Conservation (phyloP, 2,797 vertebrate genomes). For the Gymnothorax javanicus region DNA sequence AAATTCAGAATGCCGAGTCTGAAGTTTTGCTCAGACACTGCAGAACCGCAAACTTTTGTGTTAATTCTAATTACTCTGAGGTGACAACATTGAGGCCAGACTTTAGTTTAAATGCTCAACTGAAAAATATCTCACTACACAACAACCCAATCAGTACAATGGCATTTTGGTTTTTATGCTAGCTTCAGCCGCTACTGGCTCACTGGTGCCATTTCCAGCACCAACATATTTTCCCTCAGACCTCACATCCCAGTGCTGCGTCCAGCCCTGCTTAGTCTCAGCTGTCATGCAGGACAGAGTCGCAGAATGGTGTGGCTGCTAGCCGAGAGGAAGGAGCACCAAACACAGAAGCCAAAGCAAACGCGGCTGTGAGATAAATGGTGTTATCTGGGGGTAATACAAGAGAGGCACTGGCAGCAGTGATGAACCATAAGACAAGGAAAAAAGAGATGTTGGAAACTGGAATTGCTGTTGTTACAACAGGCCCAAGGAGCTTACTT, state of each 20-base stretch:
- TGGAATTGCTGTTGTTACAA: neutral
- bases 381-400: neutral
- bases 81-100: neutral
- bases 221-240: constrained; percentile 5
- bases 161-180: neutral
- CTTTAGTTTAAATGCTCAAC: neutral
- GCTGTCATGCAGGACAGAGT: neutral
- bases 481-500: neutral
- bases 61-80: neutral
- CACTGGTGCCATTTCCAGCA: neutral
- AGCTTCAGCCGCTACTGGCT: neutral
- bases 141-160: neutral
- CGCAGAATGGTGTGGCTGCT: neutral
- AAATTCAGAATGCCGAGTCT: neutral
- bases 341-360: neutral
- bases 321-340: neutral
- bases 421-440: neutral
- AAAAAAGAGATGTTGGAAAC: neutral
- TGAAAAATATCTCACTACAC: neutral
- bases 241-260: neutral
- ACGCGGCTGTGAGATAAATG: neutral
- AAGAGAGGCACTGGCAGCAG: neutral
- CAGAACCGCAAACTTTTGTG: neutral
- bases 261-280: constrained; percentile 12
- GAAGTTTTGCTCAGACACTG: neutral